phyloP scores from a whole-genome alignment of 2,888 invertebrate genomes.

The Candidula unifasciata region DNA sequence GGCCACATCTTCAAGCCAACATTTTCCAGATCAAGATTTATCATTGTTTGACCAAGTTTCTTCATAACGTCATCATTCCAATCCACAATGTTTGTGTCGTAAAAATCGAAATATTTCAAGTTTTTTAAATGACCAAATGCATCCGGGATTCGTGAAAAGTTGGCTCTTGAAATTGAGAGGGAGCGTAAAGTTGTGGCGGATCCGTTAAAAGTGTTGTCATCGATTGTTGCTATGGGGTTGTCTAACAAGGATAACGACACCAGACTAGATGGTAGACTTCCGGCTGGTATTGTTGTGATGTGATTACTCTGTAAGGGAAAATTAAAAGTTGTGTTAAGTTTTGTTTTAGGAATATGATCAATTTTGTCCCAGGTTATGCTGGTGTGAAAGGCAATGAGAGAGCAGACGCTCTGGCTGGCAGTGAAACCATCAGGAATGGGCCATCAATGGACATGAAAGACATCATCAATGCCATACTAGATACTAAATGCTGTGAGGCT shows the following conservation, averaged over 20 bases:
- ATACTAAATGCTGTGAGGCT: no score
- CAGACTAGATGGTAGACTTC: not conserved
- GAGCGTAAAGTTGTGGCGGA: not conserved
- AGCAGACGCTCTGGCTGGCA: no score
- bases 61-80: conserved; percentile 9
- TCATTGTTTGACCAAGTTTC: not conserved
- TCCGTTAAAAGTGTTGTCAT: not conserved
- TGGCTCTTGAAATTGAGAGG: not conserved
- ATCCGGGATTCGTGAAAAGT: not conserved
- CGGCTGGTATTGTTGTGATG: not conserved
- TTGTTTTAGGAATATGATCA: no score
- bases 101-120: not conserved
- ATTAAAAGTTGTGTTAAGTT: no score
- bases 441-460: no score
- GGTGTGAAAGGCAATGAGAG: no score
- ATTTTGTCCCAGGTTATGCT: no score
- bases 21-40: not conserved
- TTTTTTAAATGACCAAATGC: not conserved
- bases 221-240: not conserved
- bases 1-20: not conserved
- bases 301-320: not conserved
- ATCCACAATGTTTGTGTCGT: not conserved
- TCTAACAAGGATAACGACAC: not conserved
- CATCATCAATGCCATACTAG: no score
- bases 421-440: no score